Base-by-base conservation (phyloP, 1,140 invertebrate genomes). In the Drosophila tropicalis region DNA sequence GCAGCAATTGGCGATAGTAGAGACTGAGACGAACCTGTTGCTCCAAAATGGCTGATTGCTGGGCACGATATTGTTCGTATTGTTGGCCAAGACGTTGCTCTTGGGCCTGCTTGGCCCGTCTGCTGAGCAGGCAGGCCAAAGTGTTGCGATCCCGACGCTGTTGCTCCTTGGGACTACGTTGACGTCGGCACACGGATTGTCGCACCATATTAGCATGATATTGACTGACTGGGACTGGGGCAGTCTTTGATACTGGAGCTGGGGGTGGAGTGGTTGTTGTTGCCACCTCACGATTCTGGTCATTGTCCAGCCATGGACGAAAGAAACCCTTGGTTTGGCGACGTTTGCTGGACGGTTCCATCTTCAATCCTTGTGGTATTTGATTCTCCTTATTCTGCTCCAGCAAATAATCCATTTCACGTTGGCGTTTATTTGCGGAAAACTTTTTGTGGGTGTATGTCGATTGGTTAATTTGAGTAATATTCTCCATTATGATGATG, bases 131-230 rank as follows among this genome's bases (percentile, higher is more conserved):
- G 55, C 83, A 83, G n/a, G 83, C 72, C 54, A 83, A 34, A 0
- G 79, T 87, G 15, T 87, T 86, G 2, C 84, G 84, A 77, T 87
- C 83, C 3, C 79, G 76, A 32, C 83, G 83, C 65, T 77, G 62
- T 12, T 87, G 79, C 60, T 84, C 83, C 64, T 83, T 79, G 56
- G 76, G 72, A 40, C 76, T 80, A 3, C 84, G 76, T 56, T 77
- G 84, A 1, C 72, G 67, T 12, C 44, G 17, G 40, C 29, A 69
- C 76, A 25, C 5, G 47, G 9, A 19, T 7, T 54, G 79, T 1
- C 83, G 83, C 40, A 87, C 79, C 82, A 86, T 87, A 36, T 86
- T 86, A 65, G 82, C 82, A 40, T 86, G 82, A 29, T 87, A 87
- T 44, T 67, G 83, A 29, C 70, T 74, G 3, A 57, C 66, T 13